Evolutionary conservation across 2,113 vertebrate species (phyloP).

Genomic region (Pseudolaguvia tuberculata): DNA sequence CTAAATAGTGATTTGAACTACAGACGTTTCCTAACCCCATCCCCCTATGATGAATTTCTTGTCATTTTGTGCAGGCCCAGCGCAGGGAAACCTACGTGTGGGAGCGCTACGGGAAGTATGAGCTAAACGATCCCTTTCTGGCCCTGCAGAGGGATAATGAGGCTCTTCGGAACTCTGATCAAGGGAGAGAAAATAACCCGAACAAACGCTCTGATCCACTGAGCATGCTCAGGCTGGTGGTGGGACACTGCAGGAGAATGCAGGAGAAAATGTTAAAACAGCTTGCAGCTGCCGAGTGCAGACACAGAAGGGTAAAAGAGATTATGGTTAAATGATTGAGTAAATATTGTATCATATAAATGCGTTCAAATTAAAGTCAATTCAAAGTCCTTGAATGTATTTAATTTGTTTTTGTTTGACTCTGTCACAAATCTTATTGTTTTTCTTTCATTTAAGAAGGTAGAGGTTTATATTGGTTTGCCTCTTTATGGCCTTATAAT

Average conservation of each 20-base stretch:
- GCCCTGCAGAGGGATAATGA: constrained; percentile 91
- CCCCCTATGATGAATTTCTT: background rate
- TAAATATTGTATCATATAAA: background rate
- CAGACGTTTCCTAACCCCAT: no score
- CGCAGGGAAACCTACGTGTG: constrained; percentile 84
- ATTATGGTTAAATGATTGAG: background rate
- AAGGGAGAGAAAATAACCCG: constrained; percentile 62
- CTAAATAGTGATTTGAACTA: background rate
- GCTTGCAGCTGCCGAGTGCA: constrained; percentile 86
- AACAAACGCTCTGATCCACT: constrained; percentile 77
- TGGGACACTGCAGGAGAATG: constrained; percentile 94
- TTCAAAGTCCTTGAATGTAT: background rate
- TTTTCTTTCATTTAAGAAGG: background rate
- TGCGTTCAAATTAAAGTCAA: no score
- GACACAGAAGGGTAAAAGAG: constrained; percentile 83
- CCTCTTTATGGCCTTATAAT: constrained; percentile 36
- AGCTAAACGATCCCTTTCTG: constrained; percentile 90
- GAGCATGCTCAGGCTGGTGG: constrained; percentile 84
- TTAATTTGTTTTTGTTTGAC: background rate
- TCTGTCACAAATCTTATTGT: background rate
- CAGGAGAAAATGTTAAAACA: constrained; percentile 94
- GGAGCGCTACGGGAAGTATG: constrained; percentile 90
- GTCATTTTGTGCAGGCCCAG: constrained; percentile 73
- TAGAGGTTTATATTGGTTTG: background rate
- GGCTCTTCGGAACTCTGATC: constrained; percentile 66